Base-by-base conservation (phyloP, 2,797 vertebrate genomes). In the Urophycis tenuis region DNA sequence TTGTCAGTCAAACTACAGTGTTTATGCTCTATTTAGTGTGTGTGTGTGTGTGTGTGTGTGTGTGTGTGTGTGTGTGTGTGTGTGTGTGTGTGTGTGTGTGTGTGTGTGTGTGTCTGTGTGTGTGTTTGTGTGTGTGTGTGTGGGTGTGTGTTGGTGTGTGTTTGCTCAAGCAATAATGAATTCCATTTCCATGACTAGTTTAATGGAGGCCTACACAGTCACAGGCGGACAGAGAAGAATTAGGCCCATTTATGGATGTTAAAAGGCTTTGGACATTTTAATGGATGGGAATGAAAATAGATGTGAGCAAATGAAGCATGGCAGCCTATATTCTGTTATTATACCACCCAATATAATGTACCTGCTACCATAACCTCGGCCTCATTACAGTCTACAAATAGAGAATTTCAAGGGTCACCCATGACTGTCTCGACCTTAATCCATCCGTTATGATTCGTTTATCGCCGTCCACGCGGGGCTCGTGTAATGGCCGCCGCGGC, bases 261-360 rank as follows among this genome's bases (percentile, higher is more conserved):
- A 87, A 89, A 89, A 90, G 83, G 85, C 45, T 86, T 88, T 87
- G 80, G 87, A 86, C 82, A 80, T 82, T 85, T 89, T 87, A 88
- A 90, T 86, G 83, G 81, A 83, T 84, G 74, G 75, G 78, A 82
- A 86, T 86, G 81, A 81, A 87, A 89, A 88, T 82, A 80, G 83
- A 85, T 85, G 81, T 83, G 75, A 49, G 75, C 60, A 83, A 87
- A 83, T 82, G 85, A 85, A 87, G 81, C 85, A 74, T 75, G 82
- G 81, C 74, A 69, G 78, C 72, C 76, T 53, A 81, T 84, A 79
- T 83, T 80, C 69, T 73, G 11, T 82, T 84, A 81, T 82, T 83
- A 71, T 82, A 73, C 75, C 70, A 35, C 30, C 32, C 33, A 77
- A 64, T 36, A 39, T n/a, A 82, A 81, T 36, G 73, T 74, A 81